A percentile compares a stretch with the other conserved stretches of the same genome.
phyloP scores from a whole-genome alignment of 2,113 vertebrate species.

The Leptobrachium leishanense region DNA sequence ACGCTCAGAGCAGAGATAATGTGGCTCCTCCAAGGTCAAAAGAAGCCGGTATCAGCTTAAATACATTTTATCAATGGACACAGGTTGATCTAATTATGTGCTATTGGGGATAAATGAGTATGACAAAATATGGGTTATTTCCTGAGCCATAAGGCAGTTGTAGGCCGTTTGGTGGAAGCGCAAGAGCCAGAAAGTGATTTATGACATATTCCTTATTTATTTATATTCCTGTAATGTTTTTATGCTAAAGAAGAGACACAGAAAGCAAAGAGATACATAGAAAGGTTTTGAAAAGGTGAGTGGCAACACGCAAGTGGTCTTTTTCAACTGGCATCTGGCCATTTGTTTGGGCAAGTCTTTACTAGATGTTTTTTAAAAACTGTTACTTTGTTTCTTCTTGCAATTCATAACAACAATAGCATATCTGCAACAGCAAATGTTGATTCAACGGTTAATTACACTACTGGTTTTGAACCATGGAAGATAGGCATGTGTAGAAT shows the following conservation, averaged over 20 bases:
- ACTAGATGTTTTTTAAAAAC: no score
- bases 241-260: not conserved
- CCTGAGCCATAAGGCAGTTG: constrained; percentile 37
- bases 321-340: no score
- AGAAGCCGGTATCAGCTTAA: constrained; percentile 38
- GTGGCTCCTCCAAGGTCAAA: constrained; percentile 42
- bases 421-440: no score
- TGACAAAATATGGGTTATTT: constrained; percentile 43
- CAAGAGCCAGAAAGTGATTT: constrained; percentile 39
- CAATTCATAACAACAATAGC: no score
- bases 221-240: not conserved
- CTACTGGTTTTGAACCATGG: no score
- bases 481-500: no score
- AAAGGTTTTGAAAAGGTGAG: not conserved
- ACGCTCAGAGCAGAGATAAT: constrained; percentile 34
- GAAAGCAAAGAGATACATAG: not conserved
- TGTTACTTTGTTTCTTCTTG: no score
- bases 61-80: constrained; percentile 44
- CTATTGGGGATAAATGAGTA: constrained; percentile 27
- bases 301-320: not conserved
- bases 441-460: no score
- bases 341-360: no score
- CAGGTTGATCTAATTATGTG: constrained; percentile 43
- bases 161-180: constrained; percentile 20
- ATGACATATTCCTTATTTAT: constrained; percentile 10